Evolutionary conservation across 2,888 invertebrate genomes (phyloP).

Genomic region (Torymus texanus): DNA sequence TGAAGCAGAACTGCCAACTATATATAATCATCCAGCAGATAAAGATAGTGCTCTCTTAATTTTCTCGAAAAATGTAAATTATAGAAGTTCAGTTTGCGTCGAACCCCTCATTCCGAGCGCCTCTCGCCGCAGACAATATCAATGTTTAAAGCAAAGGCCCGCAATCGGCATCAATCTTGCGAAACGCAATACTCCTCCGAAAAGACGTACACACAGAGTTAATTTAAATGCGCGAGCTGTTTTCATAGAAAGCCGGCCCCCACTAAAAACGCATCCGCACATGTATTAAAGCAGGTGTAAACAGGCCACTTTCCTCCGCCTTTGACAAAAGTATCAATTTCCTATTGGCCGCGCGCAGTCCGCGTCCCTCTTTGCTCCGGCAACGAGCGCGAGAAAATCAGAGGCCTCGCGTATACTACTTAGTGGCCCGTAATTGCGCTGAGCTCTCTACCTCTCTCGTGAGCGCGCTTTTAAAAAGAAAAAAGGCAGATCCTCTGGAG

Average conservation of each 20-base stretch:
- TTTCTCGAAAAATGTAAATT: not conserved
- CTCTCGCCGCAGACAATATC: not conserved
- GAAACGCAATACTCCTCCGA: too few species aligned
- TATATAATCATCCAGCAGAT: not conserved
- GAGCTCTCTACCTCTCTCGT: slow-evolving; percentile 45
- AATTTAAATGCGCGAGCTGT: too few species aligned
- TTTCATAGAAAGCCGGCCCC: too few species aligned
- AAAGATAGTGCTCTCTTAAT: slow-evolving; percentile 15
- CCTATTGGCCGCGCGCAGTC: not conserved
- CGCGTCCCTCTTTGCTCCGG: too few species aligned
- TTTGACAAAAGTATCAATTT: not conserved
- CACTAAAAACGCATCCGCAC: not conserved
- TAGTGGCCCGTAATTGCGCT: slow-evolving; percentile 24
- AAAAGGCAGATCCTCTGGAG: slow-evolving; percentile 61
- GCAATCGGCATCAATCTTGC: too few species aligned
- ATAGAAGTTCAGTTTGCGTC: not conserved
- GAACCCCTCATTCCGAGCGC: too few species aligned
- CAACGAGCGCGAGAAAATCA: too few species aligned
- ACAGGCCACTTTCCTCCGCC: not conserved
- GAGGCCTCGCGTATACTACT: slow-evolving; percentile 13
- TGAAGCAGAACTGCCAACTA: not conserved
- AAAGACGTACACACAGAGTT: too few species aligned
- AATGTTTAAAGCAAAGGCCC: not conserved
- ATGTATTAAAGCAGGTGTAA: not conserved
- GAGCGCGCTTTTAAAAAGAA: slow-evolving; percentile 59